phyloP scores from a whole-genome alignment of 2,113 vertebrate genomes.

The Tragelaphus imberbis region DNA sequence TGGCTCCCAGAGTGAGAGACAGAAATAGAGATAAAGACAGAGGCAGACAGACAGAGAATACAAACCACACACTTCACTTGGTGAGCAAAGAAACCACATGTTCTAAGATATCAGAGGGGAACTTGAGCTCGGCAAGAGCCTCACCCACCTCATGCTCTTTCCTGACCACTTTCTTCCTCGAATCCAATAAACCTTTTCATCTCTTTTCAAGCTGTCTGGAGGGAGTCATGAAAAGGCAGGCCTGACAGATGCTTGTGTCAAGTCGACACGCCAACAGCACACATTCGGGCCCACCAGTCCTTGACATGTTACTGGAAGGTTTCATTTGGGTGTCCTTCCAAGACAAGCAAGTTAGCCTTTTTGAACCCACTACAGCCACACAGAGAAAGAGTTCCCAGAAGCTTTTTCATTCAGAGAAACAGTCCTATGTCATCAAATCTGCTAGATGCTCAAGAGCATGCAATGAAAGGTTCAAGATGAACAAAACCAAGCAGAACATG shows the following conservation, averaged over 20 bases:
- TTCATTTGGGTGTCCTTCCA: background rate
- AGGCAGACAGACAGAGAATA: background rate
- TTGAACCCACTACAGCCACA: background rate
- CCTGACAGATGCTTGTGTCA: constrained; percentile 46
- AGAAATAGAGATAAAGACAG: background rate
- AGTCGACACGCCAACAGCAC: background rate
- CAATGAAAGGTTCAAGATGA: background rate
- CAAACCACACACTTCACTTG: background rate
- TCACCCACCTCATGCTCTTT: background rate
- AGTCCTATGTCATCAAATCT: background rate
- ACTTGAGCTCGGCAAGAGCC: constrained; percentile 36
- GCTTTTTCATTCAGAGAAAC: background rate
- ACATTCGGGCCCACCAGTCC: background rate
- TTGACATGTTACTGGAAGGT: background rate
- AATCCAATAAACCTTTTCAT: constrained; percentile 67
- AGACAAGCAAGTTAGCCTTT: background rate
- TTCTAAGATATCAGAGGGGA: constrained; percentile 45
- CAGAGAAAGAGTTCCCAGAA: background rate
- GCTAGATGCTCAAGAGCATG: background rate
- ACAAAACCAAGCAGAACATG: background rate
- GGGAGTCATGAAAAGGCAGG: constrained; percentile 57
- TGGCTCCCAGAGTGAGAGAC: background rate
- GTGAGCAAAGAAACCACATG: background rate
- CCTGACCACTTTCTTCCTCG: constrained; percentile 50
- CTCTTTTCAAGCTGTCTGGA: constrained; percentile 47